Conservation (phyloP, 2,113 vertebrate species). For the Phalacrocorax brasilianus region DNA sequence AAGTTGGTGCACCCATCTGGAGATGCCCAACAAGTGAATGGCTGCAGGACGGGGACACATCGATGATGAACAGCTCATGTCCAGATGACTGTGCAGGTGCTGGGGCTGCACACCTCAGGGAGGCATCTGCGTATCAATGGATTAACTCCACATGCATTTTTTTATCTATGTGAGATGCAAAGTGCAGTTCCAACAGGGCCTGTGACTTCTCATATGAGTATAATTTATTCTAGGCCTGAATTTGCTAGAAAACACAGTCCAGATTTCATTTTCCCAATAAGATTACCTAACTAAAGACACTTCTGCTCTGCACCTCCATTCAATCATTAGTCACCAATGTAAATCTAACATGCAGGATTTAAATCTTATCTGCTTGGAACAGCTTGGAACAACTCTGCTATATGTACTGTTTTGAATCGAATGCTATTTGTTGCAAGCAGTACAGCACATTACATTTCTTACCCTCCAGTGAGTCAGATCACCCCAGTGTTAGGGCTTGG, state of each 20-base stretch:
- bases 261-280: not conserved
- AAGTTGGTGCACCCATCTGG: not conserved
- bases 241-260: not conserved
- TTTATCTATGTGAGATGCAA: not conserved
- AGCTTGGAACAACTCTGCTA: constrained; percentile 10
- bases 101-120: not conserved
- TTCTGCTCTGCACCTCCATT: not conserved
- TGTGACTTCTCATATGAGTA: not conserved
- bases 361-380: constrained; percentile 15
- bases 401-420: not conserved
- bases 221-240: not conserved
- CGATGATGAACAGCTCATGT: not conserved
- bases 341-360: not conserved
- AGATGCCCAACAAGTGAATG: not conserved
- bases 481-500: not conserved
- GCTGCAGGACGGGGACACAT: not conserved
- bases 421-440: not conserved
- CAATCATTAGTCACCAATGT: not conserved
- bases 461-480: not conserved
- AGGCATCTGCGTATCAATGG: not conserved
- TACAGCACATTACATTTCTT: not conserved
- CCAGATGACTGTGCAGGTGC: not conserved
- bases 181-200: not conserved
- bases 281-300: not conserved
- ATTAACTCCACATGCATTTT: not conserved